phyloP scores from a whole-genome alignment of 2,113 vertebrate genomes.

The Mystacornis crossleyi region DNA sequence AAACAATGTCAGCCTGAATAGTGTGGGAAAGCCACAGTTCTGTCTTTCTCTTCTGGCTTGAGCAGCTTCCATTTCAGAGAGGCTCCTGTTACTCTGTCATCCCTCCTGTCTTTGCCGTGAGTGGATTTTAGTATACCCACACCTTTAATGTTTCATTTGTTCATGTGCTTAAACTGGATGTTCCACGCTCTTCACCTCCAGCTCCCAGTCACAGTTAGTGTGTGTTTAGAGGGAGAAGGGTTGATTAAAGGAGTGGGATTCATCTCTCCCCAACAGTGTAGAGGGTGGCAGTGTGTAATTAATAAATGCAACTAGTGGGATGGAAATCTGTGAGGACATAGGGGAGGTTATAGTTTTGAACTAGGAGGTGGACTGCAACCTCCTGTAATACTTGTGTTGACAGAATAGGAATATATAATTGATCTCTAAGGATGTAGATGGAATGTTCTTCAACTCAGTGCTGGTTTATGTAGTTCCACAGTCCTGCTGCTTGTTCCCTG shows the following conservation, averaged over 20 bases:
- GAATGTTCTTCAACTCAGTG: neutral
- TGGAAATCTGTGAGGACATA: neutral
- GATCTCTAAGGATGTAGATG: neutral
- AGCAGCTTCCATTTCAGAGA: neutral
- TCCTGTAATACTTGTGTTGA: neutral
- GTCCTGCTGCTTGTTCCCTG: neutral
- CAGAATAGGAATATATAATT: neutral
- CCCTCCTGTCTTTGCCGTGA: accelerated
- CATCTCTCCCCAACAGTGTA: no score
- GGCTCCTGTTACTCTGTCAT: neutral
- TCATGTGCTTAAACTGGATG: neutral
- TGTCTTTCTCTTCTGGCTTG: neutral
- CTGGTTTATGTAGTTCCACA: neutral
- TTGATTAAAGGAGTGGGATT: neutral
- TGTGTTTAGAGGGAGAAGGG: neutral
- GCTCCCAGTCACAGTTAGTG: neutral
- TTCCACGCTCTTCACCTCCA: neutral
- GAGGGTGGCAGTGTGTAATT: neutral
- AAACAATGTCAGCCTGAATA: neutral
- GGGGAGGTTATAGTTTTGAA: neutral
- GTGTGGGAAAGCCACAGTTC: neutral
- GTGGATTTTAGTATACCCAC: neutral
- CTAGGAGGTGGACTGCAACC: neutral
- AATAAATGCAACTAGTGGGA: neutral
- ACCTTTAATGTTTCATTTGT: neutral